Conservation (phyloP, 2,113 vertebrate genomes). For the Pteropus alecto region DNA sequence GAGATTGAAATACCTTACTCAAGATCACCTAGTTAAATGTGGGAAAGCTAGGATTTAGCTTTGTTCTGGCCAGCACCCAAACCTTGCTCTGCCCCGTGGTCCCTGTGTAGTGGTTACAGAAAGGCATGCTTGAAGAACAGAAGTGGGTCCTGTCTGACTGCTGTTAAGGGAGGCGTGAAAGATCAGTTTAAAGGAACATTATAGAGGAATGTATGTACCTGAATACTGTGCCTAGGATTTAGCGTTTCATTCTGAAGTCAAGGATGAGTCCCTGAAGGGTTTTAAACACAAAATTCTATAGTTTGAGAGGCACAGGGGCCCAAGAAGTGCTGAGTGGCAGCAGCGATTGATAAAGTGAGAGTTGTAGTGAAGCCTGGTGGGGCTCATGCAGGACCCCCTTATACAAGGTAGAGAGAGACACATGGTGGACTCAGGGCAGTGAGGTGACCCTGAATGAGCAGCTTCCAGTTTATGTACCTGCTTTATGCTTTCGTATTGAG, state of each 20-base stretch:
- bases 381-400: background rate
- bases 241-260: background rate
- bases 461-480: background rate
- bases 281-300: background rate
- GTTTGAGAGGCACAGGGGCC: background rate
- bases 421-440: fast-evolving
- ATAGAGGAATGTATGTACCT: background rate
- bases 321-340: background rate
- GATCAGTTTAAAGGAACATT: background rate
- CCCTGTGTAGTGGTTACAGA: background rate
- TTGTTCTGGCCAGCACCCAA: background rate
- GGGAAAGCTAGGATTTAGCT: background rate
- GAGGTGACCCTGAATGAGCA: no score
- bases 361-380: fast-evolving
- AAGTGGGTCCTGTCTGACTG: background rate
- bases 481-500: background rate
- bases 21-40: background rate
- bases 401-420: background rate
- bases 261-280: background rate
- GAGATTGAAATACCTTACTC: background rate
- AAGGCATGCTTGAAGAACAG: background rate
- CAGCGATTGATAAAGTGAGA: fast-evolving
- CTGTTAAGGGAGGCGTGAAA: no score
- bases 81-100: background rate
- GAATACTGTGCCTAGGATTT: background rate